Evolutionary conservation across 2,888 invertebrate genomes (phyloP), one percentile per base, ranked within the genome.

Genomic region (Cosmopolites sordidus): DNA sequence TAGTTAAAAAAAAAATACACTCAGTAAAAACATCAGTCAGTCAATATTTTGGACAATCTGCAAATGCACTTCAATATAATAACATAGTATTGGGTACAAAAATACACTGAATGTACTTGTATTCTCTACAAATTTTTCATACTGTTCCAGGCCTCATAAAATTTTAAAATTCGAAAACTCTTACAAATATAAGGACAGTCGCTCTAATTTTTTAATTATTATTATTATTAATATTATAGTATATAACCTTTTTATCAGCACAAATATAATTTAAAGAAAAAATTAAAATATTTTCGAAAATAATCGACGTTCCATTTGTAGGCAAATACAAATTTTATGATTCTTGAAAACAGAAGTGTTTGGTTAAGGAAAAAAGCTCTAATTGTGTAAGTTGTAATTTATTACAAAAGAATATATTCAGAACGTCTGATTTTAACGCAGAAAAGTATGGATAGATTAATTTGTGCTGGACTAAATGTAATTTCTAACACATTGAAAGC

Each of bases 91-190:
- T 71, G 73, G 73, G 73, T 74, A 75, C 73, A 74, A 75, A 75
- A 74, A 74, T 74, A 74, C 74, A 73, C 73, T 72, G 70, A 74
- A 71, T 71, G 71, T 73, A 69, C 68, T 67, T 63, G 55, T 70
- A 68, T 67, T 69, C 68, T 68, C 60, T 60, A 51, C 62, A 58
- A 62, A 64, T 51, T n/a, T 66, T 71, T 72, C 71, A 71, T 73
- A 71, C 72, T 73, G 71, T 71, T 71, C 70, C 73, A 73, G 73
- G 73, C 73, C 71, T 74, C 70, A 72, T 73, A 73, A 74, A 73
- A 72, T 72, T 74, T 73, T 68, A 70, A 74, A 73, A 73, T 72
- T 73, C 73, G 72, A 73, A 74, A 74, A 74, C 72, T 73, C 72
- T 73, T 74, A 73, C 66, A 48, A 51, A 67, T 68, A 69, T 73